Base-by-base conservation (phyloP, 2,113 vertebrate species). In the Cyanoliseus patagonus region DNA sequence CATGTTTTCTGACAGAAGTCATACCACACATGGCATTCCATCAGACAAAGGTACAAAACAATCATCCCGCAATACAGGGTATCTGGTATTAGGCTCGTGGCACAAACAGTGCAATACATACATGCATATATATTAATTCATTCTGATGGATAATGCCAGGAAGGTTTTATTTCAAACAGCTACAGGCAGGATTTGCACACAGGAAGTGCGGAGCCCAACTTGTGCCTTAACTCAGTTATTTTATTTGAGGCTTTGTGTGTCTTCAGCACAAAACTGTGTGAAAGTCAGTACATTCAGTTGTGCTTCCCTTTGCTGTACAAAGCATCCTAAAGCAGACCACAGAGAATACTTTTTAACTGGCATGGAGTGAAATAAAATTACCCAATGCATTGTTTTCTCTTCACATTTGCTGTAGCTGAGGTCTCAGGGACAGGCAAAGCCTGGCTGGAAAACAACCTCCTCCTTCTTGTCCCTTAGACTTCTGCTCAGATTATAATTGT, bases 1-100 rank as follows among this genome's bases (percentile, higher is more conserved):
- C 44, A 31, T 95, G 74, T 97, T 97, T 97, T 75, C 52, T 96
- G 94, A 97, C 95, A 96, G 88, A 97, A 98, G 94, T 72, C 88
- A 95, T 93, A 96, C 53, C 67, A 95, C 94, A 81, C 14, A 42
- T 85, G 94, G 90, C 93, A 97, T 93, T 94, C 94, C 83, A 96
- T 85, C 92, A 96, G 91, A 90, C 2, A 20, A 94, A 95, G 49
- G 55, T 68, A 82, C 27, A 84, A 86, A 94, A 95, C 37, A 93
- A 84, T 79, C 64, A 84, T 91, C 31, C 57, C 57, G 69, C 7
- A 4, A 84, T 13, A 64, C 18, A 41, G 47, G 33, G 49, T 80
- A 52, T 63, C 66, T 91, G 44, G 30, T 61, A 20, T 83, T 61
- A 79, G 1, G 10, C 52, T 90, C 13, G 61, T 18, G 86, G 92